These are phyloP conservation scores for Tokudaia tokunoshimensis DNA, from an alignment of 2,797 vertebrate genomes.

Conservation along the genomic window DNA sequence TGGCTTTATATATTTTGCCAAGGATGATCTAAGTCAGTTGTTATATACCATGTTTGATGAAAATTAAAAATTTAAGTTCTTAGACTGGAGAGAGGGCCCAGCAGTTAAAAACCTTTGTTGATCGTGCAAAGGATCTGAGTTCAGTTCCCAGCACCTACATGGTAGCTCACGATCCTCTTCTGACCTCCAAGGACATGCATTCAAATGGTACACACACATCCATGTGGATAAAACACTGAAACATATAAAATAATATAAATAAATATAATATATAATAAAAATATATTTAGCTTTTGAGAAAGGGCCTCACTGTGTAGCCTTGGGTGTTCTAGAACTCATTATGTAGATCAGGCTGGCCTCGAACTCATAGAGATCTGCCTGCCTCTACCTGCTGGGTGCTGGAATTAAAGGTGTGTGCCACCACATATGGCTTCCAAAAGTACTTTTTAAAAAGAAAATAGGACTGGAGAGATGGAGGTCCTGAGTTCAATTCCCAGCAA, in stretches of 20 bases:
- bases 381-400: too few relatives aligned
- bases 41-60: conserved; percentile 12
- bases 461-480: too few relatives aligned
- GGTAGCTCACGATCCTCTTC: neutral
- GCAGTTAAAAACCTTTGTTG: neutral
- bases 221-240: neutral
- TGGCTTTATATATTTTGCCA: conserved; percentile 52
- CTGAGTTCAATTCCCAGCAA: too few relatives aligned
- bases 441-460: neutral
- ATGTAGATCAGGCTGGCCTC: too few relatives aligned
- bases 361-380: too few relatives aligned
- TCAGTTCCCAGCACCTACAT: neutral
- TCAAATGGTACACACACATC: neutral
- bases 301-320: neutral
- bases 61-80: neutral
- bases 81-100: neutral
- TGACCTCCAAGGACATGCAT: neutral
- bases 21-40: conserved; percentile 33
- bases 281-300: neutral
- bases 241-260: neutral
- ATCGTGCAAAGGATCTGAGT: neutral
- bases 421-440: neutral
- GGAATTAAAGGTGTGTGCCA: neutral
- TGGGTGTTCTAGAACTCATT: neutral
- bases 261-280: neutral